phyloP scores from a whole-genome alignment of 2,113 vertebrate species.

The Amphiprion percula region DNA sequence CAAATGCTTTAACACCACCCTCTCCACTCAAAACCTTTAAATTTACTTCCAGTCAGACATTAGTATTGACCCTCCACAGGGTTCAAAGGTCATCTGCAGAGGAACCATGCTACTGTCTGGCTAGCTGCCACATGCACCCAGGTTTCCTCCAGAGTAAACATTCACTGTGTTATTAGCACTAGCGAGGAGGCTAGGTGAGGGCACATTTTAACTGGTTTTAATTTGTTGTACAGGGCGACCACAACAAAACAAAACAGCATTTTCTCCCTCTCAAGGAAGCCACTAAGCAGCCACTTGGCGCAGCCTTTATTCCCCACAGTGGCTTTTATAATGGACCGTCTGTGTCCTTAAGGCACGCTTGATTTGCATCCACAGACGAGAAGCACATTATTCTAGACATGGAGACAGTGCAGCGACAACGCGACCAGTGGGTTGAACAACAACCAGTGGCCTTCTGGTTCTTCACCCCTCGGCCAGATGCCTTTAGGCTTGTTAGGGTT shows the following conservation, averaged over 20 bases:
- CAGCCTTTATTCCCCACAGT: conserved; percentile 56
- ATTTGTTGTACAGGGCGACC: neutral
- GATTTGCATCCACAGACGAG: conserved; percentile 66
- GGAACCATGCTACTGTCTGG: conserved; percentile 33
- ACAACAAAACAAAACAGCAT: conserved; percentile 36
- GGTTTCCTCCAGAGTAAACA: conserved; percentile 1
- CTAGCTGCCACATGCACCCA: conserved; percentile 22
- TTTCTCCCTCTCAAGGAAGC: conserved; percentile 11
- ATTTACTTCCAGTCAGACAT: conserved; percentile 5
- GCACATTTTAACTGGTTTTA: neutral
- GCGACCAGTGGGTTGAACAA: conserved; percentile 66
- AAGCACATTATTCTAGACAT: conserved; percentile 52
- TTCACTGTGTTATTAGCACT: conserved; percentile 19
- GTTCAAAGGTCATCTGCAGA: conserved; percentile 66
- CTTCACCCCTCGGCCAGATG: conserved; percentile 18
- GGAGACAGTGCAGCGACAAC: conserved; percentile 58
- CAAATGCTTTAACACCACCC: too few species aligned
- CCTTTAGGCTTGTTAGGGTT: conserved; percentile 32
- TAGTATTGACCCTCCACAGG: conserved; percentile 22
- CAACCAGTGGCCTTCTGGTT: conserved; percentile 48
- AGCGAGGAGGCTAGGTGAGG: neutral
- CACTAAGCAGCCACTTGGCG: conserved; percentile 47
- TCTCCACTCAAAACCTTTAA: neutral
- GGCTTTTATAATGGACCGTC: conserved; percentile 63
- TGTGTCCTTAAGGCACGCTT: conserved; percentile 65